These are phyloP conservation scores for Gallirallus australis DNA, from an alignment of 2,797 vertebrate genomes.

Conservation along the genomic window DNA sequence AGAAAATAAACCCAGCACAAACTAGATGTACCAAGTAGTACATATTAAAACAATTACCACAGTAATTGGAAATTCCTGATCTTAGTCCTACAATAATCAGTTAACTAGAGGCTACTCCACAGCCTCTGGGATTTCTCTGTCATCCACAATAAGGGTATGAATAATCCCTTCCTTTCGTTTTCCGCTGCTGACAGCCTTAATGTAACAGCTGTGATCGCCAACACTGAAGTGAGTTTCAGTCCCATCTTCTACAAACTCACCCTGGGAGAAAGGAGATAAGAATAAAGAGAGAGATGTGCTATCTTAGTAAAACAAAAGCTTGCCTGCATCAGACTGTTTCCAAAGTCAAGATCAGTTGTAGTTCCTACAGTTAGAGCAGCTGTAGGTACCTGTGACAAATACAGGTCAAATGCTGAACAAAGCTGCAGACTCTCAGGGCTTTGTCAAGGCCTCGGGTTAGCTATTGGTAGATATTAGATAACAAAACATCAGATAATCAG, in stretches of 20 bases:
- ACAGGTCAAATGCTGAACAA: background rate
- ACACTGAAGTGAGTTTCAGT: constrained; percentile 96
- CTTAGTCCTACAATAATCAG: constrained; percentile 28
- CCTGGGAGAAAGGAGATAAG: constrained; percentile 78
- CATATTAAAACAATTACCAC: constrained; percentile 64
- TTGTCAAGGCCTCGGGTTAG: background rate
- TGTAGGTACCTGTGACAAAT: background rate
- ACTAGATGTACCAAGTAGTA: constrained; percentile 67
- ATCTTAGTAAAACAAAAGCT: background rate
- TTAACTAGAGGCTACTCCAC: constrained; percentile 77
- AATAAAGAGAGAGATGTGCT: background rate
- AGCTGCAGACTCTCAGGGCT: background rate
- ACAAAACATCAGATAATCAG: background rate
- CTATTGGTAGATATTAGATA: background rate
- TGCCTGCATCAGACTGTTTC: background rate
- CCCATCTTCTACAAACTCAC: constrained; percentile 97
- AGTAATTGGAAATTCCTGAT: constrained; percentile 69
- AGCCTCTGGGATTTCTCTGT: constrained; percentile 89
- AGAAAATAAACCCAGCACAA: constrained; percentile 62
- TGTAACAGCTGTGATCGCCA: constrained; percentile 89
- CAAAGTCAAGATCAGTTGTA: background rate
- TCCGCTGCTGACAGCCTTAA: constrained; percentile 97
- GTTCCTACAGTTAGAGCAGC: background rate
- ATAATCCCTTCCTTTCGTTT: constrained; percentile 94
- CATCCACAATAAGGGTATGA: constrained; percentile 92